phyloP scores from a whole-genome alignment of 2,113 vertebrate genomes.

The Chaenocephalus aceratus region DNA sequence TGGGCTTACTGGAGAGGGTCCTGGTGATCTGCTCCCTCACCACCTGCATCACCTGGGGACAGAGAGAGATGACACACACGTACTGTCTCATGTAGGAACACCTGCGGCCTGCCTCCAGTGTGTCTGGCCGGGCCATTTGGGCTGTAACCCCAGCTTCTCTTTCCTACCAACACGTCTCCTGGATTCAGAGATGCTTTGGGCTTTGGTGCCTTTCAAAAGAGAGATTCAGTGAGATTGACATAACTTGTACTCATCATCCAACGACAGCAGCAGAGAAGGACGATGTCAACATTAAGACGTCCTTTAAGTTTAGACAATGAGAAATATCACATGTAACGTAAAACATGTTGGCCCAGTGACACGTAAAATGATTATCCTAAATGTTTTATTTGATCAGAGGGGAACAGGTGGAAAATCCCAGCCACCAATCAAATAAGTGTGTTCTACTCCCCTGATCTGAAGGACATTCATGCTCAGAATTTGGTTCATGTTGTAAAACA shows the following conservation, averaged over 20 bases:
- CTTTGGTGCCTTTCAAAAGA: not conserved
- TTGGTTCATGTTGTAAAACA: no score
- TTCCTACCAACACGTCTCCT: no score
- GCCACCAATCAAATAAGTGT: no score
- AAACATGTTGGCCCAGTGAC: no score
- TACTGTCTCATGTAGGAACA: not conserved
- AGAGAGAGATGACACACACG: not conserved
- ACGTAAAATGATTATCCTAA: no score
- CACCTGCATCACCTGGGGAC: constrained; percentile 94
- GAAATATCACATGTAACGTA: no score
- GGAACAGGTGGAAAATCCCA: no score
- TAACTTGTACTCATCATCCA: not conserved
- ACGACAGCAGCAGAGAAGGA: not conserved
- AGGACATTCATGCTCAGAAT: no score
- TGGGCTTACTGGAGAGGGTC: constrained; percentile 91
- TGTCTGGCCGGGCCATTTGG: not conserved
- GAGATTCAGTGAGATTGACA: not conserved
- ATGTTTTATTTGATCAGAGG: no score
- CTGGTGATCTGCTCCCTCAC: constrained; percentile 97
- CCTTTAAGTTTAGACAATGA: no score
- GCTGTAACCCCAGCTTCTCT: not conserved
- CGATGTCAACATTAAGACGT: not conserved
- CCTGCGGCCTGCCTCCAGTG: not conserved
- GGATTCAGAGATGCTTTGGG: not conserved
- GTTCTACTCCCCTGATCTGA: no score